A percentile compares a stretch with the other conserved stretches of the same genome.
These are phyloP conservation scores for Polymixis lichenea DNA, from an alignment of 2,888 invertebrate species.

Conservation along the genomic window DNA sequence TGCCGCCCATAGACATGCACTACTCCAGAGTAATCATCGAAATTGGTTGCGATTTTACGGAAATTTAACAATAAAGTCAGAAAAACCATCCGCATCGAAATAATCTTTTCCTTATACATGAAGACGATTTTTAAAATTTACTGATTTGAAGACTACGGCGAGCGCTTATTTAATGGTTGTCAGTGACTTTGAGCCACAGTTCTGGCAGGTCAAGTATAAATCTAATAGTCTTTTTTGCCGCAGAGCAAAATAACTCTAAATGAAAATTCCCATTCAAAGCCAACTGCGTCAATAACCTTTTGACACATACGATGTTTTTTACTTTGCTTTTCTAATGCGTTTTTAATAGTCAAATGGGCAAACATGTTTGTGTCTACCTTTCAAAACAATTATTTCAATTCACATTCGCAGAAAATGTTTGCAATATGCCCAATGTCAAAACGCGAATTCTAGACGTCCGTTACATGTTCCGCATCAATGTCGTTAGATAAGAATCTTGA, in stretches of 20 bases:
- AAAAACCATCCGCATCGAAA: background rate
- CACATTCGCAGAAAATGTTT: background rate
- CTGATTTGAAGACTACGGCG: background rate
- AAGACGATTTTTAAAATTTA: background rate
- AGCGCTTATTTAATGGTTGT: background rate
- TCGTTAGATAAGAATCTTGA: background rate
- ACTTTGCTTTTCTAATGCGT: background rate
- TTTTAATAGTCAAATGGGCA: background rate
- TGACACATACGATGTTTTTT: background rate
- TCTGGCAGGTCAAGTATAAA: background rate
- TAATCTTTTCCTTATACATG: background rate
- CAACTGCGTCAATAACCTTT: constrained; percentile 9
- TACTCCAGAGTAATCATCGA: background rate
- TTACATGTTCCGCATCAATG: background rate
- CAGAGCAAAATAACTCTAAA: background rate
- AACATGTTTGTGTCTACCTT: background rate
- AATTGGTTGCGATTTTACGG: background rate
- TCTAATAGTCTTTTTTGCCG: constrained; percentile 12
- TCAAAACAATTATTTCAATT: background rate
- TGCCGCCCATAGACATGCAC: too few relatives aligned
- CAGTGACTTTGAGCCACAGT: constrained; percentile 1
- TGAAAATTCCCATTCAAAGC: background rate
- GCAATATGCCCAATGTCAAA: background rate
- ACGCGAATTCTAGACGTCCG: background rate
- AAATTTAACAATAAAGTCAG: background rate